These are phyloP conservation scores for Mormyrops attenuatus DNA, from an alignment of 2,797 vertebrate species.

Conservation along the genomic window DNA sequence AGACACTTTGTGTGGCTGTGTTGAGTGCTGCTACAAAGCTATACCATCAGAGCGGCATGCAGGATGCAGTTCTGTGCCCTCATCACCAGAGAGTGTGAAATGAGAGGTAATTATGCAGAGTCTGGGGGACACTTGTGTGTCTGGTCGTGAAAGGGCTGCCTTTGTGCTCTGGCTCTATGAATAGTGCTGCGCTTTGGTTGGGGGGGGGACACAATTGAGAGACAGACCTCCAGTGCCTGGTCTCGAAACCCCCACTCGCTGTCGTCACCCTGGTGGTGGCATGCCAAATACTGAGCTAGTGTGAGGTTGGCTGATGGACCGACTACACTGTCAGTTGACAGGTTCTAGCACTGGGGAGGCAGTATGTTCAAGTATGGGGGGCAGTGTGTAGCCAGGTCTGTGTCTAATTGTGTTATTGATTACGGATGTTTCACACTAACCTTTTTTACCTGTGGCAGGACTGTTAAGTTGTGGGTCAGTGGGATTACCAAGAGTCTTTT, in stretches of 20 bases:
- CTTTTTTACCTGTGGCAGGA: background rate
- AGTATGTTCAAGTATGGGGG: background rate
- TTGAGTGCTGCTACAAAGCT: too few relatives aligned
- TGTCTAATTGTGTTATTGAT: background rate
- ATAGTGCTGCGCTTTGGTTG: background rate
- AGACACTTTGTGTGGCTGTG: background rate
- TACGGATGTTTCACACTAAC: background rate
- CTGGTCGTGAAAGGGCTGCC: background rate
- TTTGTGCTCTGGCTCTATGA: background rate
- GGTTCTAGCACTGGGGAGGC: background rate
- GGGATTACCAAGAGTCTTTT: too few relatives aligned
- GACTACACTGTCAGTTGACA: background rate
- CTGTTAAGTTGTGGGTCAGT: background rate
- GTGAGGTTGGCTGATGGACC: background rate
- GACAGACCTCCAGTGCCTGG: background rate
- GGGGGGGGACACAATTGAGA: background rate
- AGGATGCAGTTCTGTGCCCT: background rate
- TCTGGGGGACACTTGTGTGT: background rate
- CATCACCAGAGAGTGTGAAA: conserved; percentile 2
- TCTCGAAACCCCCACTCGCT: background rate
- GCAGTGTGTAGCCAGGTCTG: background rate
- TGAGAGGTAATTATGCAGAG: background rate
- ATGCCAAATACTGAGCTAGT: background rate
- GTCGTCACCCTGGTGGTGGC: background rate
- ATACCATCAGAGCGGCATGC: background rate